These are phyloP conservation scores for Hydraecia micacea DNA, from an alignment of 2,888 invertebrate species.

Conservation along the genomic window DNA sequence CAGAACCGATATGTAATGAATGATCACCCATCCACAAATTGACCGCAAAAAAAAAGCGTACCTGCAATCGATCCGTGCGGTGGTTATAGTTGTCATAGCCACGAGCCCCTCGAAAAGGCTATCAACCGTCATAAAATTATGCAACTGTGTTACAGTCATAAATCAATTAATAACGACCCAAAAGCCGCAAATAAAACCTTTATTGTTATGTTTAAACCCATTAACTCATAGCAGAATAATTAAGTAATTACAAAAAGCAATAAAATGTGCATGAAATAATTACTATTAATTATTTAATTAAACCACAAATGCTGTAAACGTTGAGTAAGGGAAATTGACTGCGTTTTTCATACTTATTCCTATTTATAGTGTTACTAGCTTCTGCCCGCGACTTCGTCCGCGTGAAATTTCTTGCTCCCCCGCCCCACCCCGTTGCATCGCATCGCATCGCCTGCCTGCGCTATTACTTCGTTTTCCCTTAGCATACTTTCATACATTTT, in stretches of 20 bases:
- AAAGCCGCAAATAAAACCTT: constrained; percentile 16
- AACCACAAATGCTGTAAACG: not conserved
- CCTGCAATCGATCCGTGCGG: not conserved
- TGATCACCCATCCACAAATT: too few species aligned
- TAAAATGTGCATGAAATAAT: constrained; percentile 42
- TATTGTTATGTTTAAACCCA: constrained; percentile 30
- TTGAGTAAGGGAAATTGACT: constrained; percentile 26
- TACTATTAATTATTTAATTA: constrained; percentile 29
- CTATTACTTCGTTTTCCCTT: too few species aligned
- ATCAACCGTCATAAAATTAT: not conserved
- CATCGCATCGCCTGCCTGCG: too few species aligned
- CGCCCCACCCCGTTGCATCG: too few species aligned
- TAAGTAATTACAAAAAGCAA: constrained; percentile 41
- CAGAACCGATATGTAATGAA: too few species aligned
- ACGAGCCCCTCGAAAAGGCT: not conserved
- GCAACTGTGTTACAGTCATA: not conserved
- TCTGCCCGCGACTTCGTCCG: too few species aligned
- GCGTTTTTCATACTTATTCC: not conserved
- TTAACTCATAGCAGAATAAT: constrained; percentile 22
- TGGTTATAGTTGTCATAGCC: not conserved
- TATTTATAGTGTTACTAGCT: too few species aligned
- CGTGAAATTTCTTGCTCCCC: too few species aligned
- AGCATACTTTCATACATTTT: too few species aligned
- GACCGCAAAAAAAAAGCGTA: too few species aligned
- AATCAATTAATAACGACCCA: constrained; percentile 16